Base-by-base conservation (phyloP, 2,888 invertebrate genomes). In the Spatulosminthurus flaviceps region DNA sequence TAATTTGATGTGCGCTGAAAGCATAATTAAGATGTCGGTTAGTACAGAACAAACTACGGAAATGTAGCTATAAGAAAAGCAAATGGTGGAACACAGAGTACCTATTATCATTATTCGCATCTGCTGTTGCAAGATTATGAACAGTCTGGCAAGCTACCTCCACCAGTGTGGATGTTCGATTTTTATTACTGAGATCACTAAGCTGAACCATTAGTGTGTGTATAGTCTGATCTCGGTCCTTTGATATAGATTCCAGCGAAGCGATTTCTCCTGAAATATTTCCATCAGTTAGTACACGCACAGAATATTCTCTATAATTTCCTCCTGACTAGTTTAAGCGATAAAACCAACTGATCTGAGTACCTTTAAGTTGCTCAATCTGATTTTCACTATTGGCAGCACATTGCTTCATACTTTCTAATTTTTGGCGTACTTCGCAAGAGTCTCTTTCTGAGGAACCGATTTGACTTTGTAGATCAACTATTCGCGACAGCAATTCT, bases 81-180 rank as follows among this genome's bases (percentile, higher is more conserved):
- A 60, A 60, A 60, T 21, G 60, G 4, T 21, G 4, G 16, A 21
- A 21, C 9, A 4, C 4, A 9, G 5, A 21, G 24, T 64, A 64
- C 64, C 24, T 21, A 64, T 64, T 26, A 11, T 2, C 22, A 24
- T 21, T 64, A 29, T 69, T 43, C 2, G 19, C 29, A 41, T 66
- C 76, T 22, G 19, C 24, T 24, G 51, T 29, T 26, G 64, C 29
- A 21, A 69, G n/a, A 28, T 24, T 69, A 28, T 78, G 70, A 29
- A 81, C 21, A 29, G 81, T 82, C 69, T 82, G 82, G 64, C 80
- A 82, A 61, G 80, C 80, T 29, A 79, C 74, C 42, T 82, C 79
- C 11, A 78, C 69, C 28, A 78, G 71, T 16, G 73, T 43, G 11
- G 75, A 77, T 51, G 75, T 69, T 22, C 71, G 70, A 51, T 79